These are phyloP conservation scores for Therioaphis trifolii DNA, from an alignment of 2,888 invertebrate species.

Conservation along the genomic window DNA sequence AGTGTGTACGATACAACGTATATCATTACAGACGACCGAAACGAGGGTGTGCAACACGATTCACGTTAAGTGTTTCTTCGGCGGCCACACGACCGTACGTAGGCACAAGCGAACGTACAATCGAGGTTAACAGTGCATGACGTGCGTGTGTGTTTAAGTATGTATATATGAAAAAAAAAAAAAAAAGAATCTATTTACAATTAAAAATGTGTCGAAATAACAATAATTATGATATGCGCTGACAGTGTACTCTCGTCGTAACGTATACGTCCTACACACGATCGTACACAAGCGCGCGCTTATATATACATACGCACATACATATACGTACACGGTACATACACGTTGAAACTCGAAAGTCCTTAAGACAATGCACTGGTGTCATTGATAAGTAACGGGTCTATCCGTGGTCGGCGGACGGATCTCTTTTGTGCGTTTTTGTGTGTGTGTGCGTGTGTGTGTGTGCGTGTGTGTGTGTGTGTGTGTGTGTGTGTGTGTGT, in stretches of 20 bases:
- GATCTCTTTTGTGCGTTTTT: too few relatives aligned
- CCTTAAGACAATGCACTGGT: constrained; percentile 48
- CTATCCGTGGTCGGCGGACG: too few relatives aligned
- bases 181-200: constrained; percentile 51
- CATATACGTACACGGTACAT: too few relatives aligned
- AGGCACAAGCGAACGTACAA: constrained; percentile 9
- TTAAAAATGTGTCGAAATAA: constrained; percentile 57
- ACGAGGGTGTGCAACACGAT: constrained; percentile 57
- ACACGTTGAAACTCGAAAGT: constrained; percentile 46
- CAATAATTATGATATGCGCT: constrained; percentile 44
- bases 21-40: not conserved
- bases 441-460: too few relatives aligned
- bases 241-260: constrained; percentile 9
- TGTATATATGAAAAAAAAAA: not conserved
- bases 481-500: too few relatives aligned
- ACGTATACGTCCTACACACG: too few relatives aligned
- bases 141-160: not conserved
- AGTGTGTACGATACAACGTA: too few relatives aligned
- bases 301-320: too few relatives aligned
- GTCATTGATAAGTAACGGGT: constrained; percentile 50
- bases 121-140: constrained; percentile 55
- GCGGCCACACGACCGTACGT: constrained; percentile 1
- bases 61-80: constrained; percentile 50
- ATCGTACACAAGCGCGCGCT: too few relatives aligned
- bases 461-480: too few relatives aligned